Base-by-base conservation (phyloP, 1,140 invertebrate genomes). In the Aphidius gifuensis region DNA sequence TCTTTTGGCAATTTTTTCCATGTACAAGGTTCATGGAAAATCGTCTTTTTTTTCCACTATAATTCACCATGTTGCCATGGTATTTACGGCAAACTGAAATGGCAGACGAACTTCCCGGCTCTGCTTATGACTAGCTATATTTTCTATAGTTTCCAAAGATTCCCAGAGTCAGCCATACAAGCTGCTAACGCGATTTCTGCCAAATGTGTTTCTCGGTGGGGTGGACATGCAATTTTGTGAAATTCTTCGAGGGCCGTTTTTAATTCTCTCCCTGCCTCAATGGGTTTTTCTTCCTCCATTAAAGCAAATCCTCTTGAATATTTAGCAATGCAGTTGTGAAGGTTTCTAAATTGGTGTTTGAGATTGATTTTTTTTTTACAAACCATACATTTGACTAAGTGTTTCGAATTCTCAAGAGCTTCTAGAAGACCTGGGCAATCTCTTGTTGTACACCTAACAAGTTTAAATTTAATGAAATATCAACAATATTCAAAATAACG, bases 131-230 rank as follows among this genome's bases (percentile, higher is more conserved):
- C n/a, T n/a, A n/a, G n/a, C 9, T 48, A 32, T 44, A 8, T 9
- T 8, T 7, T 9, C 4, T 7, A 44, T 11, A 66, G 61, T 62
- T 48, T 65, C 71, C 71, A 74, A 49, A 57, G 64, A 60, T 74
- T 75, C 9, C 82, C 84, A 16, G 69, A 70, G 39, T 80, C 68
- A 0, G 84, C 80, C 65, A 81, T 80, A 68, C 86, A 88, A 6
- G 83, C 79, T 1, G 82, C 76, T 53, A 88, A 69, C 2, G 84
- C 83, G 65, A 87, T 86, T 71, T 89, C 85, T 0, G 85, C 87
- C 21, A 86, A 70, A 23, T 87, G 82, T 0, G 86, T 85, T 53
- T 83, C 81, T 45, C 82, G 79, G 64, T 88, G 84, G 0, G 87
- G 87, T 2, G 85, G 75, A 3, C 73, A 69, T 0, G 84, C 86